Percentiles rank a stretch among this genome's conserved stretches.
Conservation (phyloP, 1,140 invertebrate genomes). For the Lethrus apterus region DNA sequence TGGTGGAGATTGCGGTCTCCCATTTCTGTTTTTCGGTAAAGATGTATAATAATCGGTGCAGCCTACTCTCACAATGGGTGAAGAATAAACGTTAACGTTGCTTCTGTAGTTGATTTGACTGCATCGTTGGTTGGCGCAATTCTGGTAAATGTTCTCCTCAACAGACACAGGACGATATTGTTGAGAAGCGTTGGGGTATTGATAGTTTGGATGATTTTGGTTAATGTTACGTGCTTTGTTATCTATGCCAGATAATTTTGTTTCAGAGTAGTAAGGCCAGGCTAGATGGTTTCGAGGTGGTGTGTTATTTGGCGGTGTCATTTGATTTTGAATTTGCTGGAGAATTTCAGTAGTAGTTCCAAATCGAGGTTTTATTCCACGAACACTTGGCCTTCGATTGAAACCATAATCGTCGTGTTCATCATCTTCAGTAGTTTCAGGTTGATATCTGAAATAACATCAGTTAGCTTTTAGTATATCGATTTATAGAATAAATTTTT, state of each 20-base stretch:
- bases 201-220: constrained; percentile 25
- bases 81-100: constrained; percentile 27
- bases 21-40: constrained; percentile 39
- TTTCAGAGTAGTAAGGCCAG: constrained; percentile 58
- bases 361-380: constrained; percentile 65
- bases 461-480: not conserved
- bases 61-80: constrained; percentile 32
- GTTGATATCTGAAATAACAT: constrained; percentile 39
- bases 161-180: constrained; percentile 40
- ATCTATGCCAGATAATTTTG: constrained; percentile 39
- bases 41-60: constrained; percentile 45
- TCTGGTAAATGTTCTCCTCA: constrained; percentile 46
- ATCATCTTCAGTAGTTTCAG: constrained; percentile 58
- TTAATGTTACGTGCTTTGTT: constrained; percentile 31
- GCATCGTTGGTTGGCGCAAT: constrained; percentile 47
- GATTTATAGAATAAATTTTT: not conserved
- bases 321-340: constrained; percentile 68
- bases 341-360: constrained; percentile 74
- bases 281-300: constrained; percentile 43
- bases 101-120: constrained; percentile 38
- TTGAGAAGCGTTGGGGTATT: constrained; percentile 34
- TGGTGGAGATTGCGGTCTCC: constrained; percentile 56
- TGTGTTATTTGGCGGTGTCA: constrained; percentile 44
- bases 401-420: constrained; percentile 86
- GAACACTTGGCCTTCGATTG: constrained; percentile 75